A percentile compares a stretch with the other conserved stretches of the same genome.
phyloP scores from a whole-genome alignment of 2,888 invertebrate genomes.

The Drosophila paucipuncta region DNA sequence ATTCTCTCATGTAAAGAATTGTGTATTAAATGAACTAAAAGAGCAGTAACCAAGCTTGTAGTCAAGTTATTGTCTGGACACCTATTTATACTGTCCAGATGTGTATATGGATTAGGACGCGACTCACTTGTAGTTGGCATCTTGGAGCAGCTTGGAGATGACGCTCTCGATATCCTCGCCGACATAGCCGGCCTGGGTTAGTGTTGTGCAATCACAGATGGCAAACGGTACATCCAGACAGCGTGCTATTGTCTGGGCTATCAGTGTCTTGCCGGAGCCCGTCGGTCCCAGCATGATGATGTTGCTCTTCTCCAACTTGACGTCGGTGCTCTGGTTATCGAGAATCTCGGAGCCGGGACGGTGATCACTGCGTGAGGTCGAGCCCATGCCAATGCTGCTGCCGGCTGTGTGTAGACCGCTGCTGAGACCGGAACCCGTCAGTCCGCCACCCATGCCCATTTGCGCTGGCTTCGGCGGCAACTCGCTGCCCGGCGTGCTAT shows the following conservation, averaged over 20 bases:
- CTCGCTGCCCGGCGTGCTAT: conserved; percentile 85
- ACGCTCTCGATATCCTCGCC: conserved; percentile 99
- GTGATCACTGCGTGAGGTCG: conserved; percentile 63
- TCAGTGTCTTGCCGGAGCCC: conserved; percentile 97
- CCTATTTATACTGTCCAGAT: background rate
- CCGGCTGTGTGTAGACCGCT: conserved; percentile 38
- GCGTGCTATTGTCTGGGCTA: conserved; percentile 98
- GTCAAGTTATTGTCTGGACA: background rate
- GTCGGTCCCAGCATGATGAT: conserved; percentile 98
- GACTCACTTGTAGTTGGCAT: conserved; percentile 94
- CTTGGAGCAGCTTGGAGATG: conserved; percentile 97
- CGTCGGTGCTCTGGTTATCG: conserved; percentile 92
- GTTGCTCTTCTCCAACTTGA: conserved; percentile 97
- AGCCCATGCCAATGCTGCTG: conserved; percentile 18
- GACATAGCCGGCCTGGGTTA: conserved; percentile 98
- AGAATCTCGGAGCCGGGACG: conserved; percentile 91
- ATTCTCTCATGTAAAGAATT: background rate
- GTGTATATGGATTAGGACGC: conserved; percentile 28
- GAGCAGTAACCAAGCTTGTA: background rate
- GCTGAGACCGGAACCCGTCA: conserved; percentile 54
- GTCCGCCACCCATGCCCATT: conserved; percentile 63
- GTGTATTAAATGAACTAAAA: background rate
- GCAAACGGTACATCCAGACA: conserved; percentile 99
- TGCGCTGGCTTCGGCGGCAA: conserved; percentile 77
- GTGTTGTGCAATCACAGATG: conserved; percentile 98